These are phyloP conservation scores for Archaeoteleia sp. DNA, from an alignment of 2,888 invertebrate species.

Conservation along the genomic window DNA sequence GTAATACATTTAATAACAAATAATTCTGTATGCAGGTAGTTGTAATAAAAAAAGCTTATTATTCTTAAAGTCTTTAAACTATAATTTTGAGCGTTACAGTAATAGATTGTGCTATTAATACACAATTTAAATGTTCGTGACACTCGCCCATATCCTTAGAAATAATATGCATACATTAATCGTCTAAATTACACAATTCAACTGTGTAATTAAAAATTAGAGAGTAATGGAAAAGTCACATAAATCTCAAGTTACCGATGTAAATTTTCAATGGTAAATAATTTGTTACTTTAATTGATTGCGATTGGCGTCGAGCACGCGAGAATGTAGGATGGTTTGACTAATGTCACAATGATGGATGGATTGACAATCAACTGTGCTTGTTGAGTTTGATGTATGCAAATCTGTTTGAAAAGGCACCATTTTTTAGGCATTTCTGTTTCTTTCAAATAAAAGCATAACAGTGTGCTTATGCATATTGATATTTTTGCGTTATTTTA, in stretches of 20 bases:
- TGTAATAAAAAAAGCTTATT: too few species aligned
- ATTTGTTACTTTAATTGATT: slow-evolving; percentile 73
- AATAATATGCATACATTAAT: too few species aligned
- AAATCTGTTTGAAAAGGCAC: slow-evolving; percentile 60
- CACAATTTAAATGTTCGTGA: too few species aligned
- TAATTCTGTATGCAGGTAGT: too few species aligned
- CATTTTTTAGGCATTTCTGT: slow-evolving; percentile 5
- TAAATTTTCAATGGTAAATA: slow-evolving; percentile 60
- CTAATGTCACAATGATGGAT: slow-evolving; percentile 73
- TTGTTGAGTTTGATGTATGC: slow-evolving; percentile 74
- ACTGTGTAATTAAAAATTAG: too few species aligned
- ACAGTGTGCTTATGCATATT: background rate
- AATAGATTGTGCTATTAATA: too few species aligned
- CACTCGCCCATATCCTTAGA: too few species aligned
- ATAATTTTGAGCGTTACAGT: too few species aligned
- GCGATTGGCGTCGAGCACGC: slow-evolving; percentile 63
- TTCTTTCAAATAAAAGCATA: slow-evolving; percentile 4
- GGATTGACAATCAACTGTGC: slow-evolving; percentile 75
- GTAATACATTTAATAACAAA: too few species aligned
- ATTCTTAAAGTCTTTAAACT: too few species aligned
- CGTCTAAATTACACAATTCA: too few species aligned
- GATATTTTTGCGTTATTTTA: background rate
- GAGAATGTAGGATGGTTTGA: slow-evolving; percentile 60
- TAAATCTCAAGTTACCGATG: slow-evolving; percentile 2
- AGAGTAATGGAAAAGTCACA: too few species aligned